Evolutionary conservation across 2,888 invertebrate species (phyloP), one percentile per base, ranked within the genome.

Genomic region (Asteroscopus sphinx): DNA sequence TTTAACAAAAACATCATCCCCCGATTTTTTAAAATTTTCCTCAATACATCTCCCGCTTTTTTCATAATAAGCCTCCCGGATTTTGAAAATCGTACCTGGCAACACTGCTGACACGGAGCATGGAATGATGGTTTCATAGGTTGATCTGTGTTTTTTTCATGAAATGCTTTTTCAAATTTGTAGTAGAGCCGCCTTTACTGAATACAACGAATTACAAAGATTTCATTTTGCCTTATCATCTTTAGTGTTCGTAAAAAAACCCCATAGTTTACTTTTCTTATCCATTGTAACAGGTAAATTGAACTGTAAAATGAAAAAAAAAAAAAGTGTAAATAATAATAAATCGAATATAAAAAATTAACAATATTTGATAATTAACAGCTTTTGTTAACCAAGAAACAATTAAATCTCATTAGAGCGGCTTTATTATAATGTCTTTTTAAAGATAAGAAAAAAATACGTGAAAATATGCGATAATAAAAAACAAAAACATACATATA

Each of bases 161-260:
- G 16, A 62, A 58, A 45, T 72, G 66, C 57, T 67, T 68, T 64
- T 70, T 67, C 30, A 66, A 66, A 67, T 67, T 67, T 54, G 67
- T 60, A 48, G 66, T 69, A 33, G 62, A 69, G 48, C 62, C 67
- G 36, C 64, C 67, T 68, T 68, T 71, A 65, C 55, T 44, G 63
- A 69, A 63, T 66, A 63, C 33, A 63, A 53, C 32, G 66, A 66
- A 44, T 70, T 51, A 54, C 58, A 66, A 52, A 69, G 60, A 61
- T 66, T 63, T 55, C 63, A 63, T 56, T 58, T 63, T 47, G 37
- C 49, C 30, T 69, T 66, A 66, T 63, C 62, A 28, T 62, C 57
- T 52, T 63, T 66, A 66, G 5, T 15, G 25, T 47, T 35, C 39
- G 58, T 63, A 40, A 69, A 66, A 57, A 63, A 57, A 46, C 21